These are phyloP conservation scores for Nycticryphes semicollaris DNA, from an alignment of 2,113 vertebrate species.

Conservation along the genomic window DNA sequence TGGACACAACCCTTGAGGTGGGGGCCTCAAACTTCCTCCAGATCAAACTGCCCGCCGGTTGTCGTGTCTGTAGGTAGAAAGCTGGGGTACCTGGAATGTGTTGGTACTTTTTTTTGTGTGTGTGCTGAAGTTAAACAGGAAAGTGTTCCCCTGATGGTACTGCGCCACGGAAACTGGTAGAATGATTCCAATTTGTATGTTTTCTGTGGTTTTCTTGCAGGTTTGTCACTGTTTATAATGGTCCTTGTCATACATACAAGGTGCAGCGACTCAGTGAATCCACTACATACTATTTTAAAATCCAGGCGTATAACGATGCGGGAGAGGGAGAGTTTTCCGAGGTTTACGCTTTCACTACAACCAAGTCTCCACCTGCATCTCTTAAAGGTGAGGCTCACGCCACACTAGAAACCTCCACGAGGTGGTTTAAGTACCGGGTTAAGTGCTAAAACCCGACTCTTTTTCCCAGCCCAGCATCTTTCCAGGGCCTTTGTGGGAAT, in stretches of 20 bases:
- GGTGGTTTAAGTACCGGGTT: fast-evolving
- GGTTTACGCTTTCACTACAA: constrained; percentile 80
- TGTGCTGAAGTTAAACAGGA: fast-evolving
- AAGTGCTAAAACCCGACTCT: not conserved
- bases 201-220: constrained; percentile 19
- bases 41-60: fast-evolving
- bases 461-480: not conserved
- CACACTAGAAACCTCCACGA: not conserved
- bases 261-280: constrained; percentile 80
- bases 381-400: constrained; percentile 77
- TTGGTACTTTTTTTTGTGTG: not conserved
- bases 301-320: constrained; percentile 79
- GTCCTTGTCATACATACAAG: constrained; percentile 81
- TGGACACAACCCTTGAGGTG: too few species aligned
- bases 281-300: constrained; percentile 80
- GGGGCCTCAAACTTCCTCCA: too few species aligned
- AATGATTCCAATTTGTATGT: not conserved
- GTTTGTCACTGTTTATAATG: constrained; percentile 79
- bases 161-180: fast-evolving
- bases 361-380: constrained; percentile 76
- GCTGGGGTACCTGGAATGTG: fast-evolving
- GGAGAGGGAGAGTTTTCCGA: constrained; percentile 78
- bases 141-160: fast-evolving
- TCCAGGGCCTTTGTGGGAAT: not conserved
- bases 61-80: fast-evolving